phyloP scores from a whole-genome alignment of 2,888 invertebrate genomes.

The Archips xylosteana region DNA sequence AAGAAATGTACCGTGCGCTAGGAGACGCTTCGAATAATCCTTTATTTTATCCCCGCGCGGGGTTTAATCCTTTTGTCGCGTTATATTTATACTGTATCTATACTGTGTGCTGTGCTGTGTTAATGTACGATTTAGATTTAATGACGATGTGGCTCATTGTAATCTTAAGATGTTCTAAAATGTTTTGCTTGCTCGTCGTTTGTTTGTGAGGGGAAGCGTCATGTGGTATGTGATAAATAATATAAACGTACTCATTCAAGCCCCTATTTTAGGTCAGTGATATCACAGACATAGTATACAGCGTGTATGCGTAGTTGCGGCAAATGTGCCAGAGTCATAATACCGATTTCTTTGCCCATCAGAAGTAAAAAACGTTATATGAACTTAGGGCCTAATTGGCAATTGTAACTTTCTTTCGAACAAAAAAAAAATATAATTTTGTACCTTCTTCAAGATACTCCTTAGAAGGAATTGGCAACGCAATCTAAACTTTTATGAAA shows the following conservation, averaged over 20 bases:
- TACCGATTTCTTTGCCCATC: no score
- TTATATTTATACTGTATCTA: constrained; percentile 15
- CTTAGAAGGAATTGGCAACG: no score
- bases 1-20: constrained; percentile 59
- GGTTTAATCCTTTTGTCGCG: constrained; percentile 38
- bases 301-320: no score
- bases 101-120: not conserved
- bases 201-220: not conserved
- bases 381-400: no score
- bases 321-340: no score
- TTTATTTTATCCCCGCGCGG: constrained; percentile 69
- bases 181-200: constrained; percentile 6
- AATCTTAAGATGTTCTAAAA: constrained; percentile 8
- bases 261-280: not conserved
- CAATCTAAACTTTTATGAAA: no score
- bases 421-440: no score
- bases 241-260: not conserved
- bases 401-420: no score
- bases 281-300: no score
- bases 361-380: no score
- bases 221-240: not conserved
- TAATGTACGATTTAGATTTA: constrained; percentile 22
- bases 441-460: no score
- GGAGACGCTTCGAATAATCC: constrained; percentile 67
- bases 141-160: constrained; percentile 11